Evolutionary conservation across 2,888 invertebrate genomes (phyloP), one percentile per base, ranked within the genome.

Genomic region (Melieria picta): DNA sequence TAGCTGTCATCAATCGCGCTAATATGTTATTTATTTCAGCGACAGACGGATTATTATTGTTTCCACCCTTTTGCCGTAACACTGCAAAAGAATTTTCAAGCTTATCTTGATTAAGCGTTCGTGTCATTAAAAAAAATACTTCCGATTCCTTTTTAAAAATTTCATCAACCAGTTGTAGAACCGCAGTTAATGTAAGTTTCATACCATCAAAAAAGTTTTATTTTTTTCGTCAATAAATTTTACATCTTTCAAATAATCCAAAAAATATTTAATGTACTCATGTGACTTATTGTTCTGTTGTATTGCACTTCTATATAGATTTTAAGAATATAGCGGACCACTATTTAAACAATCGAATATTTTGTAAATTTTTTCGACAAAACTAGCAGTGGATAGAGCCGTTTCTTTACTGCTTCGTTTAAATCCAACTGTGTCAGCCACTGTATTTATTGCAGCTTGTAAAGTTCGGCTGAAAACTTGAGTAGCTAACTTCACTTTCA

Each of bases 361-460:
- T 56, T 52, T 63, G 57, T 45, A 43, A 57, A 70, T 45, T 65
- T 65, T 65, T 46, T 60, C 60, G 48, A 45, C 55, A 60, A 71
- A 71, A 52, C 50, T 60, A 42, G 60, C 71, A 5, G 61, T 71
- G 11, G 65, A 58, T 16, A 66, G 2, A 9, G 71, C 61, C 7
- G 3, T 42, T 52, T 71, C 56, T 47, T 65, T 50, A 30, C n/a
- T 57, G 13, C 13, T 48, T 7, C 48, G 45, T 9, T 66, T 66
- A 46, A 57, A 66, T 2, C 43, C 55, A 0, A 60, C n/a, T 5
- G 65, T 56, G 6, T 71, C 71, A 11, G 50, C n/a, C 11, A 68
- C 63, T 10, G 72, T 72, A 57, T 43, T 72, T 52, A 72, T 68
- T n/a, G 72, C 67, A n/a, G 71, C 65, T 61, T 60, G 61, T 43